Base-by-base conservation (phyloP, 2,797 vertebrate genomes). In the Sciaenops ocellatus region DNA sequence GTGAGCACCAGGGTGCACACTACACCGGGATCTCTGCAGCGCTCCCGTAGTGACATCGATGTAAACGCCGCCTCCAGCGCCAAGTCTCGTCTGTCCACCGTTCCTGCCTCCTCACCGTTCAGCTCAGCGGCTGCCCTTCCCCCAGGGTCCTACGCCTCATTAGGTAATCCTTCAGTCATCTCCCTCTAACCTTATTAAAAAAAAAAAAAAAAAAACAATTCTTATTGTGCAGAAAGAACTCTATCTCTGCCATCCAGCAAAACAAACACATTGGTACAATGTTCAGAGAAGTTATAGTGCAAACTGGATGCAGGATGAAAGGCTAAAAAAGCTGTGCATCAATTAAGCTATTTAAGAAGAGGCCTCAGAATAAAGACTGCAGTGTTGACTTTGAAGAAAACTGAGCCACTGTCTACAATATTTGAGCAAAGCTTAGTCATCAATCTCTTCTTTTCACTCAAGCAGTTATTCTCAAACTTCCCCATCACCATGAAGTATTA, bases 11-110 rank as follows among this genome's bases (percentile, higher is more conserved):
- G 97, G 89, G 94, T 95, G n/a, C 88, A 95, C 24, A 93, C 96
- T 18, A 95, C 96, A 0, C 94, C 98, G 0, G 96, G 98, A 65
- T 96, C 97, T 64, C 97, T 99, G 56, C 98, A 99, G 90, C 97
- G 98, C 12, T 99, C 98, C 84, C 97, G 98, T 51, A 99, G 98
- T 15, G 98, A 99, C 88, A 95, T 99, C 5, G 98, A 99, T 0
- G 98, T 99, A 61, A 99, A 99, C 3, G 98, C 98, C 11, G 98
- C 98, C 54, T 96, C 98, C 92, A 99, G 90, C 85, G 96, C 98
- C 93, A 99, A 99, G 94, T 97, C 97, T 13, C 97, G 97, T 84
- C 96, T 97, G 87, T 94, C 96, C 69, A 96, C 96, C 0, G 94
- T 96, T 13, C 95, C 97, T 8, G 82, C 96, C 0, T 88, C 96